Conservation (phyloP, 2,113 vertebrate genomes). For the Myotis yumanensis region DNA sequence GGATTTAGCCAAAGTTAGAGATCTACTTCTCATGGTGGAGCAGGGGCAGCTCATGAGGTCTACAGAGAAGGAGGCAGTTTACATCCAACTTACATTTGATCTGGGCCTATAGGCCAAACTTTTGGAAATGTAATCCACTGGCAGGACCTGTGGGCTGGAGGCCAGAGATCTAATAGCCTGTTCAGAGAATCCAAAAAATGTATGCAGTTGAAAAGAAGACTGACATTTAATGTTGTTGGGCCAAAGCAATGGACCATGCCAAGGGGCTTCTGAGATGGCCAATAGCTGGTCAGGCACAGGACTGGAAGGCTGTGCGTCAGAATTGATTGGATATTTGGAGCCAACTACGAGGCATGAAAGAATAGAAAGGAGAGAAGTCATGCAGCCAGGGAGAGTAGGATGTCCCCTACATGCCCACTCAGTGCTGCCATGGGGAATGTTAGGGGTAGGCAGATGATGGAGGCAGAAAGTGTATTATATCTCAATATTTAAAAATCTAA, state of each 20-base stretch:
- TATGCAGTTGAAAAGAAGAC: neutral
- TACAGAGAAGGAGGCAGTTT: neutral
- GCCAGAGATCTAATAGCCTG: neutral
- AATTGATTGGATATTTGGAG: neutral
- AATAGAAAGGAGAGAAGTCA: neutral
- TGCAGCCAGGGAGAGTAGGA: neutral
- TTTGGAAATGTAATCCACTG: slow-evolving; percentile 43
- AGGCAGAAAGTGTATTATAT: neutral
- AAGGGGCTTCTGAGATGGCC: neutral
- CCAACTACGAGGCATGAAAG: neutral
- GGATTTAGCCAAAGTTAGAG: neutral
- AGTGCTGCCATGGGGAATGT: neutral
- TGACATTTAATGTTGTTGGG: neutral
- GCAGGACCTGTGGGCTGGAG: neutral
- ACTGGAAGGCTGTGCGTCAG: neutral
- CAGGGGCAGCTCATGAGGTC: neutral
- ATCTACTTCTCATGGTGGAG: neutral
- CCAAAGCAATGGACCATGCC: neutral
- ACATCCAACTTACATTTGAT: slow-evolving; percentile 51
- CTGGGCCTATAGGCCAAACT: neutral
- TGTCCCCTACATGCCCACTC: neutral
- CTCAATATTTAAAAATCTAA: too few species aligned
- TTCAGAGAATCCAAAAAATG: slow-evolving; percentile 21
- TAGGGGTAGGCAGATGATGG: neutral
- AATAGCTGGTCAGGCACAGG: neutral